These are phyloP conservation scores for Platycercus adscitus DNA, from an alignment of 2,113 vertebrate genomes.

Conservation along the genomic window DNA sequence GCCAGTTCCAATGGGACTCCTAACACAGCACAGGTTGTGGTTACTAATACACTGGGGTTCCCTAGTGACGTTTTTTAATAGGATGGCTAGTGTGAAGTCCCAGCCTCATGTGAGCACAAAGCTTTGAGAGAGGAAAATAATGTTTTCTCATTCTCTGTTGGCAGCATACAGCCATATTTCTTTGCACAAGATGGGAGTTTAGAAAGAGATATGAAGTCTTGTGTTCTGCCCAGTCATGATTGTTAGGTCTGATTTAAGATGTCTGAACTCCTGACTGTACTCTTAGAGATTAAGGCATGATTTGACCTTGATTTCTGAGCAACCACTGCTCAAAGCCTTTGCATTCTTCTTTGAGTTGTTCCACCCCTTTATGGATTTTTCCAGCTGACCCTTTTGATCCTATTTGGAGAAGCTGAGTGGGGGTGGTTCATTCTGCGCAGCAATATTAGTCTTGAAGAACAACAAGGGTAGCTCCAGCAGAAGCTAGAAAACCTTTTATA, in stretches of 20 bases:
- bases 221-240: neutral
- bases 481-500: neutral
- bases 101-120: neutral
- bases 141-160: neutral
- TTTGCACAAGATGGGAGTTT: neutral
- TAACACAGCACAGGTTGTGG: neutral
- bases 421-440: neutral
- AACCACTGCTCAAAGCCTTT: neutral
- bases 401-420: neutral
- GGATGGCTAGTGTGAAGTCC: neutral
- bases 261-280: neutral
- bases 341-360: neutral
- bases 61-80: too few species aligned
- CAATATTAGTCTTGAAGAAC: conserved; percentile 1
- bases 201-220: neutral
- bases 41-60: neutral
- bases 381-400: conserved; percentile 29
- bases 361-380: conserved; percentile 33
- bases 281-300: neutral
- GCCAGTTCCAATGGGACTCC: neutral
- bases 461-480: conserved; percentile 11
- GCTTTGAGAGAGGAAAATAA: neutral
- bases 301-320: conserved; percentile 2
- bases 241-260: neutral
- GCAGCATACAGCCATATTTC: neutral